Conservation (phyloP, 2,888 invertebrate genomes). For the Embidobia sp. region DNA sequence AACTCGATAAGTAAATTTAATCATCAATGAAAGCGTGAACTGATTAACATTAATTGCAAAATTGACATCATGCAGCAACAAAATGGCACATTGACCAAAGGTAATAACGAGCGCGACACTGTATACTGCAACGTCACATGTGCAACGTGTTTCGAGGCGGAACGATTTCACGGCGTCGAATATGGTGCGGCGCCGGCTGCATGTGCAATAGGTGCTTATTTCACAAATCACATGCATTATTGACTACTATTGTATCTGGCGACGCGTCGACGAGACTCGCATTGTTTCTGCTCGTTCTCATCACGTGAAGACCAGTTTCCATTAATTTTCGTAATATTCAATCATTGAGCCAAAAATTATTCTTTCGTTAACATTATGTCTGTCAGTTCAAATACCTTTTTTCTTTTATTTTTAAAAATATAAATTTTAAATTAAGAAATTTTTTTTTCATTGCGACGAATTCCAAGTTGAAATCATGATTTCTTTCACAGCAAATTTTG, state of each 20-base stretch:
- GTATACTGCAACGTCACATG: conserved; percentile 69
- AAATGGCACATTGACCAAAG: conserved; percentile 62
- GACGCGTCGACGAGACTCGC: conserved; percentile 72
- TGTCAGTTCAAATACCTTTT: too few relatives aligned
- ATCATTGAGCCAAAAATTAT: too few relatives aligned
- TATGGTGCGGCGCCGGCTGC: conserved; percentile 77
- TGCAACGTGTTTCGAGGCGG: conserved; percentile 76
- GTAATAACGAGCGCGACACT: conserved; percentile 63
- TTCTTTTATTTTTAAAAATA: too few relatives aligned
- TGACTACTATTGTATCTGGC: conserved; percentile 79
- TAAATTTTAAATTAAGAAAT: too few relatives aligned
- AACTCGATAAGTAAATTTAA: conserved; percentile 30
- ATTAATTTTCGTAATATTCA: conserved; percentile 35
- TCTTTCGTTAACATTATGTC: too few relatives aligned
- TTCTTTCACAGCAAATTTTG: too few relatives aligned
- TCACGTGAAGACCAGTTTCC: conserved; percentile 27
- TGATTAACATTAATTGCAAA: conserved; percentile 50
- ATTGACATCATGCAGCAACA: conserved; percentile 53
- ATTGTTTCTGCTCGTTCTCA: conserved; percentile 71
- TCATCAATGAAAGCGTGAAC: conserved; percentile 37
- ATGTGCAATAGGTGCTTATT: conserved; percentile 80
- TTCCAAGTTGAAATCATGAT: too few relatives aligned
- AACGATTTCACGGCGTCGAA: conserved; percentile 78
- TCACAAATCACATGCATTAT: conserved; percentile 76
- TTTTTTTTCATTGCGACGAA: too few relatives aligned